Base-by-base conservation (phyloP, 2,113 vertebrate genomes). In the Butastur rufipennis region DNA sequence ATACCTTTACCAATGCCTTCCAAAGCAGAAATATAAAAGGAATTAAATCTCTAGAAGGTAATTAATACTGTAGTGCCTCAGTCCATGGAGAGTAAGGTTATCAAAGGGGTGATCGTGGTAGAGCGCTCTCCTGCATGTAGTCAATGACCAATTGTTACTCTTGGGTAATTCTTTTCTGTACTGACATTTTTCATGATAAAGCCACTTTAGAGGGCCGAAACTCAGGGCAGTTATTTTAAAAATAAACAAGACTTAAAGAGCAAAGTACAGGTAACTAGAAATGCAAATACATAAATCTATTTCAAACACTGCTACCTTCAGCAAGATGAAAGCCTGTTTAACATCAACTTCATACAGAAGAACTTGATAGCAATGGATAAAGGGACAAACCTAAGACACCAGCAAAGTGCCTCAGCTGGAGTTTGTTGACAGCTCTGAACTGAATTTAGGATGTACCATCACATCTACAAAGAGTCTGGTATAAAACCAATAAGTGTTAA, bases 71-170 rank as follows among this genome's bases (percentile, higher is more conserved):
- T 18, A 93, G 62, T 47, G n/a, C 38, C 72, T 92, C 83, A 70
- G 61, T 62, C 84, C 71, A 45, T 1, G 1, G 50, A 81, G 48
- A 91, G 20, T 32, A 88, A 83, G 78, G 81, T 95, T 95, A 96
- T 96, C 95, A 85, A 55, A 77, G 27, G 14, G 38, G 70, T 70
- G 78, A 97, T 94, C 50, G 0, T 25, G 27, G 75, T 22, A 61
- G 62, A 82, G 45, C 66, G 43, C 74, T 73, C 78, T 73, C 61
- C 53, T 83, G 66, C 14, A 3, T 27, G 25, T 27, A 56, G 53
- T 93, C 62, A 96, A 94, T 95, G 94, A 82, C 26, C 58, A 73
- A 82, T 79, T 95, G 93, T 91, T 91, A 91, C 53, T 95, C 58
- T n/a, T 31, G 40, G 53, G 61, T 38, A 80, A 66, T 58, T 95